A percentile compares a stretch with the other conserved stretches of the same genome.
phyloP scores from a whole-genome alignment of 2,797 vertebrate genomes.

The Pseudopleuronectes americanus region DNA sequence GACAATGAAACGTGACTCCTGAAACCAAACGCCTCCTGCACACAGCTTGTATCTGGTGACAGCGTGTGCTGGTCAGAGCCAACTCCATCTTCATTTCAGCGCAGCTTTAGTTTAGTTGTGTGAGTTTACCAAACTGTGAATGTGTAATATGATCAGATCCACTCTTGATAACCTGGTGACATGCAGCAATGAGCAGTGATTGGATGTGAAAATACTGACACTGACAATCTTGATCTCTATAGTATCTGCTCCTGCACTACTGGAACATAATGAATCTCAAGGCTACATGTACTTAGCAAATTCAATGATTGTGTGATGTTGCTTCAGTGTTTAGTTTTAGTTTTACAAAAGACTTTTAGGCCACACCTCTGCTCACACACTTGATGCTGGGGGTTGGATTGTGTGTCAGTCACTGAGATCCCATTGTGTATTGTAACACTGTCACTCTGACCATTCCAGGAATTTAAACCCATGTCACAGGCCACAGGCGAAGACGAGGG shows the following conservation, averaged over 20 bases:
- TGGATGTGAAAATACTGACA: slow-evolving; percentile 29
- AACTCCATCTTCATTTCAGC: slow-evolving; percentile 65
- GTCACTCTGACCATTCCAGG: slow-evolving; percentile 44
- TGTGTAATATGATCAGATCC: slow-evolving; percentile 63
- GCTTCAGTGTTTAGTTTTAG: slow-evolving; percentile 7
- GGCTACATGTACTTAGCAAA: neutral
- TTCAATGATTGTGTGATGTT: neutral
- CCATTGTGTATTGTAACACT: slow-evolving; percentile 63
- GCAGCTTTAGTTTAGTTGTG: slow-evolving; percentile 33
- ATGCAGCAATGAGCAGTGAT: slow-evolving; percentile 67
- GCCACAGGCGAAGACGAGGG: slow-evolving; percentile 26
- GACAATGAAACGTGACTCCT: slow-evolving; percentile 55
- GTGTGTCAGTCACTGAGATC: slow-evolving; percentile 67
- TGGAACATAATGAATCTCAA: neutral
- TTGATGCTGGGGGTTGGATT: slow-evolving; percentile 50
- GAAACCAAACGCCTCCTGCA: slow-evolving; percentile 68
- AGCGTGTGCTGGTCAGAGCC: slow-evolving; percentile 23
- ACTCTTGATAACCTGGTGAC: slow-evolving; percentile 49
- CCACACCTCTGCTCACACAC: slow-evolving; percentile 35
- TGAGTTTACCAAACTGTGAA: slow-evolving; percentile 61
- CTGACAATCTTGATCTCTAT: neutral
- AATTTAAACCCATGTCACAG: slow-evolving; percentile 50
- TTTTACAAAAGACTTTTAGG: slow-evolving; percentile 9
- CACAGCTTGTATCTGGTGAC: slow-evolving; percentile 69
- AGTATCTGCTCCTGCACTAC: neutral